phyloP scores from a whole-genome alignment of 2,113 vertebrate genomes.

The Archocentrus centrarchus region DNA sequence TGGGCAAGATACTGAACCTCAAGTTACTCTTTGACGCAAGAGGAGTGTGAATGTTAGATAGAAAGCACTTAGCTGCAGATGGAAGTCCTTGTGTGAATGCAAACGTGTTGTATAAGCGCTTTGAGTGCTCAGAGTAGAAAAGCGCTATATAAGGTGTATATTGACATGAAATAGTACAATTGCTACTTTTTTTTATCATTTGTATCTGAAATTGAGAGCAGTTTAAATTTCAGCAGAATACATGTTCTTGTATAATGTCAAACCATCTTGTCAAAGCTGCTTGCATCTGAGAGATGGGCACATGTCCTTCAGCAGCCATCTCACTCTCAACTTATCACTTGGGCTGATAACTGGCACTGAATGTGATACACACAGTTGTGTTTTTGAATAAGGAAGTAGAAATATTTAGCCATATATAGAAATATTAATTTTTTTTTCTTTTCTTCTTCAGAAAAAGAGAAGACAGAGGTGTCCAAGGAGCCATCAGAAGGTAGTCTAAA shows the following conservation, averaged over 20 bases:
- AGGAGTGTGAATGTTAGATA: too few species aligned
- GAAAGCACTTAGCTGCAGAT: too few species aligned
- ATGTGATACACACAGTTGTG: not conserved
- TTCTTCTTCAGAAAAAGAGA: slow-evolving; percentile 64
- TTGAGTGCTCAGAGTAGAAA: too few species aligned
- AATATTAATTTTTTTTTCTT: not conserved
- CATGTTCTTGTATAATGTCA: too few species aligned
- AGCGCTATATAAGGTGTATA: not conserved
- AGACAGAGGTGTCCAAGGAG: slow-evolving; percentile 55
- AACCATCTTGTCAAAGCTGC: too few species aligned
- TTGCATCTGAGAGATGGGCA: too few species aligned
- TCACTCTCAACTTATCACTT: not conserved
- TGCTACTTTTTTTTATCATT: not conserved
- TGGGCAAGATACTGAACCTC: too few species aligned
- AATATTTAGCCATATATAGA: not conserved
- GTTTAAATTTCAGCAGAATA: not conserved
- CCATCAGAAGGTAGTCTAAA: slow-evolving; percentile 19
- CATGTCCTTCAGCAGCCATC: too few species aligned
- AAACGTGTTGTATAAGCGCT: too few species aligned
- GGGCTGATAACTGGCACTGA: not conserved
- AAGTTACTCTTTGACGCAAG: too few species aligned
- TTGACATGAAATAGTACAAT: not conserved
- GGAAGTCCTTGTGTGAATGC: too few species aligned
- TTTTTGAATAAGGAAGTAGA: not conserved
- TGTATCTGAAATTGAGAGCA: not conserved